Evolutionary conservation across 2,797 vertebrate species (phyloP).

Genomic region (Darevskia nairensis): DNA sequence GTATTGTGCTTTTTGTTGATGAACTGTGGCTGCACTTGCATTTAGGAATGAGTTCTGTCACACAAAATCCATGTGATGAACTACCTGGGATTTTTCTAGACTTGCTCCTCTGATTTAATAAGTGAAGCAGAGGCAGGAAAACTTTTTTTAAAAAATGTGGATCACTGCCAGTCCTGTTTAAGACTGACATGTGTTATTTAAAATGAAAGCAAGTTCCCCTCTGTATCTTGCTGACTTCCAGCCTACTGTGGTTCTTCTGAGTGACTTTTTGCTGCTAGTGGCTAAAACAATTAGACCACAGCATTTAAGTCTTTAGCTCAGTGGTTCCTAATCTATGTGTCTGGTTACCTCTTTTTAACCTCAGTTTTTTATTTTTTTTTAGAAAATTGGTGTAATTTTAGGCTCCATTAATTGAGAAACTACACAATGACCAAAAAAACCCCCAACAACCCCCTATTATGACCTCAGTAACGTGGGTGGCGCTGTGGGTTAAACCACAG

Average conservation of each 20-base stretch:
- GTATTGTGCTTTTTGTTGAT: background rate
- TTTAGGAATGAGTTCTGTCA: background rate
- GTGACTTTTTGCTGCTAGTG: slow-evolving; percentile 39
- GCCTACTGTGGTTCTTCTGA: slow-evolving; percentile 50
- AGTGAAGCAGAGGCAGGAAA: background rate
- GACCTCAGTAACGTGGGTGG: no score
- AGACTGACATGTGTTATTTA: background rate
- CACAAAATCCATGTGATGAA: background rate
- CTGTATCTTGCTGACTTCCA: slow-evolving; percentile 23
- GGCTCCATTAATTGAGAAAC: no score
- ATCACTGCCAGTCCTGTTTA: background rate
- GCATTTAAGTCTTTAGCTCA: slow-evolving; percentile 40
- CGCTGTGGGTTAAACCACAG: no score
- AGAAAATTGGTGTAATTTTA: no score
- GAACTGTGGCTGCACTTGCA: background rate
- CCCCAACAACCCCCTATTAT: no score
- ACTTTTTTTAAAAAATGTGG: no score
- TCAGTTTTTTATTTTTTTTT: no score
- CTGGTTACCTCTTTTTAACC: no score
- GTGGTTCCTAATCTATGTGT: no score
- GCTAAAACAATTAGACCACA: slow-evolving; percentile 61
- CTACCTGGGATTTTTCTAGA: background rate
- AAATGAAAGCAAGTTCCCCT: background rate
- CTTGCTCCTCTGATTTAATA: slow-evolving; percentile 9
- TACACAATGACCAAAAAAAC: no score